These are phyloP conservation scores for Hirtodrosophila trivittata DNA, from an alignment of 2,888 invertebrate genomes.

Conservation along the genomic window DNA sequence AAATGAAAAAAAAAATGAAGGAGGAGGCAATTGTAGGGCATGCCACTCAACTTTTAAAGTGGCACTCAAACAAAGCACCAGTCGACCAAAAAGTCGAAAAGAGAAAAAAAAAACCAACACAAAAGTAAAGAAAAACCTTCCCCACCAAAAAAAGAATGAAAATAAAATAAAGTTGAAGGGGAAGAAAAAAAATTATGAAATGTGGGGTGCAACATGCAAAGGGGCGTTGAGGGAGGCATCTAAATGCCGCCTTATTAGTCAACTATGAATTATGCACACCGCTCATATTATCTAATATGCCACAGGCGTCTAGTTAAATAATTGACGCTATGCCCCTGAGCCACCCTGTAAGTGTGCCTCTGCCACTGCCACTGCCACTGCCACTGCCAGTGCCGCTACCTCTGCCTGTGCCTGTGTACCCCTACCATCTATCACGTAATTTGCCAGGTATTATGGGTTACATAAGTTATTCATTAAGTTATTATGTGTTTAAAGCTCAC, in stretches of 20 bases:
- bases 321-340: conserved; percentile 43
- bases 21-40: conserved; percentile 49
- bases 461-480: conserved; percentile 72
- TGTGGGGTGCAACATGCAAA: conserved; percentile 33
- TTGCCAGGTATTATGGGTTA: conserved; percentile 57
- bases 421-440: conserved; percentile 39
- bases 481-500: conserved; percentile 75
- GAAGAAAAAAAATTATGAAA: conserved; percentile 18
- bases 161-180: conserved; percentile 3
- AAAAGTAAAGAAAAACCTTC: not conserved
- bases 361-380: not conserved
- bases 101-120: conserved; percentile 3
- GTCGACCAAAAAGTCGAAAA: conserved; percentile 15
- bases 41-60: conserved; percentile 63
- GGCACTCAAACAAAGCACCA: conserved; percentile 62
- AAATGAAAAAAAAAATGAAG: conserved; percentile 6
- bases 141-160: not conserved
- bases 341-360: no score
- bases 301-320: conserved; percentile 67
- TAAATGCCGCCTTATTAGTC: conserved; percentile 57
- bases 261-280: conserved; percentile 49
- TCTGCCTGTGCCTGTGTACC: conserved; percentile 1
- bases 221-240: conserved; percentile 5
- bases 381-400: not conserved
- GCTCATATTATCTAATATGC: conserved; percentile 68